Evolutionary conservation across 2,797 vertebrate species (phyloP), one percentile per base, ranked within the genome.

Genomic region (Dermochelys coriacea): DNA sequence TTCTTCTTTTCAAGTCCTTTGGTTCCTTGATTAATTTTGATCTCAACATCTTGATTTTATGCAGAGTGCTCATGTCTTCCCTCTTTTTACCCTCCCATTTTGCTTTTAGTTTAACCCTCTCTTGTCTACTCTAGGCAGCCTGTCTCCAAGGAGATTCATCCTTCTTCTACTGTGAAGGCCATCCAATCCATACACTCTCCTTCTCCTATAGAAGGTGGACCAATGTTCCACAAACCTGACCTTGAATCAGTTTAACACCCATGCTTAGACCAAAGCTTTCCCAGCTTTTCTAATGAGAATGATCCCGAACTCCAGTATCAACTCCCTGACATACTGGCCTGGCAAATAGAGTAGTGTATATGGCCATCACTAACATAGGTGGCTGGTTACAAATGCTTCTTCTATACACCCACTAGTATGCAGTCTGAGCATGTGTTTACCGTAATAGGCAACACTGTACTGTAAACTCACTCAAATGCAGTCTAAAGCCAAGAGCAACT

Each of bases 401-500:
- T 86, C 91, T 93, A 94, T 94, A 97, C 91, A 91, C 16, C 18
- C 74, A 59, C 14, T 49, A 71, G 86, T 87, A 93, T 87, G 90
- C 88, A 87, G 82, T 87, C 78, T n/a, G 88, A 92, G 31, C 80
- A 84, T 86, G 80, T 82, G 91, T 92, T 95, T 91, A 84, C 87
- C 84, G 45, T 95, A 96, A 91, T 95, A 95, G 95, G 95, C 29
- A 92, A 12, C n/a, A 18, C n/a, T 85, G 84, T 78, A 34, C 88
- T 85, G 59, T 74, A 92, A 96, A 95, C 0, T 0, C 34, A 88
- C 49, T 94, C 45, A 85, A 96, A 86, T 71, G 78, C 11, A 75
- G 25, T 5, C 64, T 16, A 87, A 27, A 95, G 96, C 92, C 95
- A 97, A 97, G 75, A 95, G 75, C 86, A 97, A 91, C 97, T 71